These are phyloP conservation scores for Cheirogaleus medius DNA, from an alignment of 2,113 vertebrate genomes.

Conservation along the genomic window DNA sequence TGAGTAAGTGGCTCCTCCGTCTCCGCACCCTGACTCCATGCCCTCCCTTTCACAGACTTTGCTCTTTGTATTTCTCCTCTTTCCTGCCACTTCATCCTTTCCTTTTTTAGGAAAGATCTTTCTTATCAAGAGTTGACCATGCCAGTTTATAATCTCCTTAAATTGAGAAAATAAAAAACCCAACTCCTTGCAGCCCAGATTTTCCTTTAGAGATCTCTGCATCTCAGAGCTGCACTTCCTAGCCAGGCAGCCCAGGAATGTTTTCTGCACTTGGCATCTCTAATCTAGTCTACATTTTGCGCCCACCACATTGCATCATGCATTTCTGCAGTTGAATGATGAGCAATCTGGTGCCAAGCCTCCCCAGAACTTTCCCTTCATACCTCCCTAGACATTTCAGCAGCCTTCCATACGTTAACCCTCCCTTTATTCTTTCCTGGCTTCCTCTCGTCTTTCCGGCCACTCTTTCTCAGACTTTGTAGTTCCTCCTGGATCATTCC, in stretches of 20 bases:
- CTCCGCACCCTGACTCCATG: neutral
- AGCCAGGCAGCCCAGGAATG: neutral
- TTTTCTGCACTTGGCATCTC: neutral
- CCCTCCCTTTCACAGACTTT: neutral
- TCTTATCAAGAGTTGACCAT: neutral
- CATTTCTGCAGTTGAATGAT: neutral
- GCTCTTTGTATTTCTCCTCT: neutral
- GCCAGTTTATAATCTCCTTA: neutral
- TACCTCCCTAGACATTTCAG: too few relatives aligned
- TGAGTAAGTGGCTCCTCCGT: too few relatives aligned
- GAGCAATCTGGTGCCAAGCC: neutral
- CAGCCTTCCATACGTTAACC: neutral
- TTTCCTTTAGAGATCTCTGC: neutral
- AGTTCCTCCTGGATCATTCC: neutral
- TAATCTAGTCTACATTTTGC: neutral
- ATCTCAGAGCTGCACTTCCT: neutral
- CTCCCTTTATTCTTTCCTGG: neutral
- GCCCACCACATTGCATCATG: neutral
- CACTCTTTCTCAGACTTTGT: neutral
- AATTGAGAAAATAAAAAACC: neutral
- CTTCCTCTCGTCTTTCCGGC: neutral
- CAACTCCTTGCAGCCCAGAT: rapidly evolving
- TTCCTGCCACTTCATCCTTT: neutral
- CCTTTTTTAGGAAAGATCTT: neutral
- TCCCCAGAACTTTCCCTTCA: neutral